Base-by-base conservation (phyloP, 2,113 vertebrate species). In the Bubalus kerabau region DNA sequence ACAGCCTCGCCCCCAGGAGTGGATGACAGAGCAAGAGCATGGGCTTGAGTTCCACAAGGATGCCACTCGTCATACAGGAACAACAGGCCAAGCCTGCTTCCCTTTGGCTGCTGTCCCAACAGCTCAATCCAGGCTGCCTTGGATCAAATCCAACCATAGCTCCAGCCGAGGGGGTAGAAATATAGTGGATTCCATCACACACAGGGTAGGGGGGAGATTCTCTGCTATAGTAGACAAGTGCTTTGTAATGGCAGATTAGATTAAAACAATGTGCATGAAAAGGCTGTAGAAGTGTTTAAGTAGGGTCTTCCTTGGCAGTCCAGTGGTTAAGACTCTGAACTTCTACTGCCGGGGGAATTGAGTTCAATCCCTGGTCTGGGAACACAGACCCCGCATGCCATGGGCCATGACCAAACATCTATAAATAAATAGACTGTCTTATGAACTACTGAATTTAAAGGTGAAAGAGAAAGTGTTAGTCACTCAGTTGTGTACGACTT, bases 1-100 rank as follows among this genome's bases (percentile, higher is more conserved):
- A 6, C 12, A 74, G 11, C 50, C 50, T 94, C 4, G 1, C 36
- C 24, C 11, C 32, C 19, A 16, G 0, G 2, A 67, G 6, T 4
- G 50, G 19, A 52, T 14, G 15, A n/a, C 50, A 56, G 16, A 56
- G n/a, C 6, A 3, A 32, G 4, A 54, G 36, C 6, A 21, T 5
- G 30, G 19, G 21, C 30, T 87, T 74, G 64, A 46, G 36, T 80
- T 36, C 24, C 26, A 15, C 24, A 78, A 87, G 32, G 40, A 67
- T 28, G 19, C 15, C 48, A 23, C 16, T 71, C 1, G 3, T 32
- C 21, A 3, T n/a, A 36, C 26, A 17, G 26, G 64, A 15, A 46
- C 26, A 3, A 1, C n/a, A 56, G 16, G 14, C 7, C 21, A 91
- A 48, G 9, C 7, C 24, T 83, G 28, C 16, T 43, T 90, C 2